A percentile compares a stretch with the other conserved stretches of the same genome.
Conservation (phyloP, 2,113 vertebrate species). For the Lepidothrix coronata region DNA sequence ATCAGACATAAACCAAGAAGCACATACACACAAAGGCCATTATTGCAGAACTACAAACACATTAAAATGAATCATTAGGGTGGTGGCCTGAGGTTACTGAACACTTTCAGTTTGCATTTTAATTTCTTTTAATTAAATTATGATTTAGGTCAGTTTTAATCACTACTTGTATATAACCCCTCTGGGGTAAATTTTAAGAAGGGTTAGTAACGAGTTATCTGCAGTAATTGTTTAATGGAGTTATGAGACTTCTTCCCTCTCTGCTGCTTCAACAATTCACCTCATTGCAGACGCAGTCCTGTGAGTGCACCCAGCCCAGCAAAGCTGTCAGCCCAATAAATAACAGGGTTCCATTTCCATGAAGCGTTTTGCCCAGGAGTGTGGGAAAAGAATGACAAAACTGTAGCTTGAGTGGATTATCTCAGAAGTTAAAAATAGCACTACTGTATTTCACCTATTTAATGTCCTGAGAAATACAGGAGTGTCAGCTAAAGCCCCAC, state of each 20-base stretch:
- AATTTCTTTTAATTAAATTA: constrained; percentile 70
- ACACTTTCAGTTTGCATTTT: constrained; percentile 37
- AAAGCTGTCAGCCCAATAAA: background rate
- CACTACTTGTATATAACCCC: constrained; percentile 31
- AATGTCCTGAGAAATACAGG: background rate
- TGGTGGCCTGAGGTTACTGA: constrained; percentile 35
- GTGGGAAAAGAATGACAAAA: constrained; percentile 17
- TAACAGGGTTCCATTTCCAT: background rate
- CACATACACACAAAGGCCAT: background rate
- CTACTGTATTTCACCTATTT: background rate
- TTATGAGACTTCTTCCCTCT: background rate
- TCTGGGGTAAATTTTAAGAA: constrained; percentile 38
- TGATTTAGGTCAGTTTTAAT: constrained; percentile 69
- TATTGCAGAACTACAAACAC: constrained; percentile 4
- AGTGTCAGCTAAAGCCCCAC: background rate
- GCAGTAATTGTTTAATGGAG: constrained; percentile 22
- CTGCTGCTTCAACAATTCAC: background rate
- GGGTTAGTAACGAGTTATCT: constrained; percentile 30
- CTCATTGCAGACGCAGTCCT: background rate
- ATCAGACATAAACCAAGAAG: constrained; percentile 24
- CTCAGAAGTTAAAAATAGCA: constrained; percentile 28
- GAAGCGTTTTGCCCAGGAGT: background rate
- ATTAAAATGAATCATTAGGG: constrained; percentile 53
- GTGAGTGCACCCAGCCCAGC: background rate
- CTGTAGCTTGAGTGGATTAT: background rate